Base-by-base conservation (phyloP, 2,888 invertebrate genomes). In the Drosophila meridiana region DNA sequence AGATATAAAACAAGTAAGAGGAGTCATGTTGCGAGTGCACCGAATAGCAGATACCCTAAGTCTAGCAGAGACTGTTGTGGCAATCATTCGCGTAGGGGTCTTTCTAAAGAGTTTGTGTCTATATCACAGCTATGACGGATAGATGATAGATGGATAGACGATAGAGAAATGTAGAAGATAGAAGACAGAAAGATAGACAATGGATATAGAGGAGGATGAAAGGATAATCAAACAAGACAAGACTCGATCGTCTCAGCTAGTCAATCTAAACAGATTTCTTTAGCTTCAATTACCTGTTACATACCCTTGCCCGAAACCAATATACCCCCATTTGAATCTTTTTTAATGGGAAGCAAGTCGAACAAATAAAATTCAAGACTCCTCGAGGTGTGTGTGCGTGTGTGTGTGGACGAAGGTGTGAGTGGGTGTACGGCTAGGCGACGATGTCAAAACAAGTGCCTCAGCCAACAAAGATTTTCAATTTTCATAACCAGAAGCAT, bases 381-480 rank as follows among this genome's bases (percentile, higher is more conserved):
- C 1, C 34, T 34, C 11, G 32, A 52, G 11, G 9, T 34, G n/a
- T 14, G n/a, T 14, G 20, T 40, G 40, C n/a, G 40, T 28, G 28
- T 11, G 50, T n/a, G n/a, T 9, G n/a, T n/a, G 13, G 20, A 3
- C 13, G 11, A 13, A 36, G 26, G 13, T 53, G 13, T 32, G 52
- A 11, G 1, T 26, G 36, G 26, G 13, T 26, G n/a, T 4, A 1
- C 14, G 50, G 30, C 4, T 50, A 20, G 34, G 52, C 52, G 14
- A 20, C 20, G 7, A 32, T 48, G 47, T 36, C 28, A 47, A 59
- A 55, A 61, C 52, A 59, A 71, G 58, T 40, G 47, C 62, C 50
- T 62, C 60, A 53, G 65, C 34, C 57, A 52, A 59, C 64, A 87
- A 72, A 75, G 75, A 82, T 78, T 87, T 89, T 89, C 90, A 89